Conservation (phyloP, 2,888 invertebrate species). For the Heliconius ethilla region DNA sequence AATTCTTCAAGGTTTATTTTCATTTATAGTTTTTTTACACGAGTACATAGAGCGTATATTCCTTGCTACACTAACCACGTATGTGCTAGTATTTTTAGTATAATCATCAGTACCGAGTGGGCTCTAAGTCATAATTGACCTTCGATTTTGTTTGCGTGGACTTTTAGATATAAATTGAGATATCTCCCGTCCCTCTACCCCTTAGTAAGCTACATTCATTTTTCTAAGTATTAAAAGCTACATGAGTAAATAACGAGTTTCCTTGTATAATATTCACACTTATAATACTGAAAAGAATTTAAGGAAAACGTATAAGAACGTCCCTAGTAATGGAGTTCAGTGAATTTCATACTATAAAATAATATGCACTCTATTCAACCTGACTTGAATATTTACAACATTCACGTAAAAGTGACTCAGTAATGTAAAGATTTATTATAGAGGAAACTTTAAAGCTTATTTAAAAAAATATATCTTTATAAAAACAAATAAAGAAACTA, state of each 20-base stretch:
- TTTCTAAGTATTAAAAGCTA: background rate
- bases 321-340: background rate
- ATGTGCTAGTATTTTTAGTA: too few relatives aligned
- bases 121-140: too few relatives aligned
- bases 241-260: background rate
- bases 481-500: background rate
- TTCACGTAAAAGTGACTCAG: background rate
- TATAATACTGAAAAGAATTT: background rate
- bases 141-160: too few relatives aligned
- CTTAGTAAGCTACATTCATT: background rate
- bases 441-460: background rate
- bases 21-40: too few relatives aligned
- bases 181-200: too few relatives aligned
- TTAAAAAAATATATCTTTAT: background rate
- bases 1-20: too few relatives aligned
- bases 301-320: background rate
- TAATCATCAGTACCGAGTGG: too few relatives aligned
- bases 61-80: too few relatives aligned
- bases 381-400: conserved; percentile 1
- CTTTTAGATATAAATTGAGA: too few relatives aligned
- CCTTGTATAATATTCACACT: background rate
- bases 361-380: background rate
- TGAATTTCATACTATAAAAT: background rate
- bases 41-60: too few relatives aligned
- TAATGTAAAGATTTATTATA: background rate